Evolutionary conservation across 2,888 invertebrate species (phyloP), one percentile per base, ranked within the genome.

Genomic region (Melipona beecheii): DNA sequence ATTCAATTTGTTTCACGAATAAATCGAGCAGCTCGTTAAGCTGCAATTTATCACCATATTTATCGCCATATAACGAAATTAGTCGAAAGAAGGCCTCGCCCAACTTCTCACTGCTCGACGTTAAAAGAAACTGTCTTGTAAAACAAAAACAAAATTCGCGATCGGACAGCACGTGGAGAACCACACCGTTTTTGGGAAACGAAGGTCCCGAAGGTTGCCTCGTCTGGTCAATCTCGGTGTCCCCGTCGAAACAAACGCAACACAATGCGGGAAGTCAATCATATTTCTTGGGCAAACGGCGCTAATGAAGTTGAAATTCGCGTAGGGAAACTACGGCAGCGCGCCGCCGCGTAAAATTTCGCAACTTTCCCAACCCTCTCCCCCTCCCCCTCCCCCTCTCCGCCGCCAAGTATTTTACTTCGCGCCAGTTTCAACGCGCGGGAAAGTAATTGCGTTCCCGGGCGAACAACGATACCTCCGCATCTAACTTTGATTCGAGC

Each of bases 401-500:
- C 31, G 4, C 31, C 27, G 36, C 36, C 5, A 9, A 36, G 56
- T 21, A 66, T 50, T 66, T 73, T 72, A 58, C 54, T 50, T 65
- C 62, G 21, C 69, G 31, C 15, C 58, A 50, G 50, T 62, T 58
- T n/a, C 52, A 21, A 24, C 56, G 15, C 21, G n/a, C 21, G n/a
- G 17, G 27, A 5, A 78, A 60, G 19, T 78, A 81, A 81, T 81
- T 72, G 68, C 68, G 31, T 73, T 69, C 49, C 52, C 11, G 13
- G 13, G 50, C n/a, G 24, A 71, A 52, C 73, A 58, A 50, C 71
- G 68, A 75, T 78, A 70, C 69, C 31, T 56, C 43, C n/a, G 54
- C 17, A 52, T 52, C 50, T 58, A 50, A 70, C 50, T 70, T 64
- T 64, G 56, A 64, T 62, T 24, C n/a, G 24, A 19, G 4, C 13